Evolutionary conservation across 2,113 vertebrate species (phyloP).

Genomic region (Ivindomyrus marchei): DNA sequence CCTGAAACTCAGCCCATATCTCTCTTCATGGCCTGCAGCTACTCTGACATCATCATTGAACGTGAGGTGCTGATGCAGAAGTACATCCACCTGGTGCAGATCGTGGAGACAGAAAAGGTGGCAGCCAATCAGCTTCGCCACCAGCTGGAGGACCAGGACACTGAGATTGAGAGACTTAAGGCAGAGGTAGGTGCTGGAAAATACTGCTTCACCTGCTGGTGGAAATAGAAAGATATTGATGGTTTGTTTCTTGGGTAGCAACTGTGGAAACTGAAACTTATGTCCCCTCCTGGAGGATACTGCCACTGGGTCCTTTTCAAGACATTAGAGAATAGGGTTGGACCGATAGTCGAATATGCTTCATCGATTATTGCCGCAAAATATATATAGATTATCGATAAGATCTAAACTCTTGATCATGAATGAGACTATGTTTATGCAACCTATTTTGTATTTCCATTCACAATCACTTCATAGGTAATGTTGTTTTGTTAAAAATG

Average conservation of each 20-base stretch:
- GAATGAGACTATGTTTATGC: too few relatives aligned
- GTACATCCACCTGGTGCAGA: slow-evolving; percentile 94
- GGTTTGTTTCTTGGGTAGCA: not conserved
- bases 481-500: too few relatives aligned
- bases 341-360: too few relatives aligned
- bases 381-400: too few relatives aligned
- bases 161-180: slow-evolving; percentile 75
- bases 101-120: slow-evolving; percentile 91
- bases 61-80: slow-evolving; percentile 96
- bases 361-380: too few relatives aligned
- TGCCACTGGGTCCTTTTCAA: not conserved
- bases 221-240: not conserved
- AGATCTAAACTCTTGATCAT: too few relatives aligned
- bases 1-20: not conserved
- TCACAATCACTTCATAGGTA: too few relatives aligned
- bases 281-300: not conserved
- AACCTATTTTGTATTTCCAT: too few relatives aligned
- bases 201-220: not conserved
- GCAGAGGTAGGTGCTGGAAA: slow-evolving; percentile 59
- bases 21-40: slow-evolving; percentile 54
- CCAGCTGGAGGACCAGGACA: slow-evolving; percentile 79
- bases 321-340: too few relatives aligned
- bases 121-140: slow-evolving; percentile 85
- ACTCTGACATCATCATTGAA: slow-evolving; percentile 84
- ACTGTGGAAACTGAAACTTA: not conserved